phyloP scores from a whole-genome alignment of 2,888 invertebrate species.

The Platycheirus rosarum region DNA sequence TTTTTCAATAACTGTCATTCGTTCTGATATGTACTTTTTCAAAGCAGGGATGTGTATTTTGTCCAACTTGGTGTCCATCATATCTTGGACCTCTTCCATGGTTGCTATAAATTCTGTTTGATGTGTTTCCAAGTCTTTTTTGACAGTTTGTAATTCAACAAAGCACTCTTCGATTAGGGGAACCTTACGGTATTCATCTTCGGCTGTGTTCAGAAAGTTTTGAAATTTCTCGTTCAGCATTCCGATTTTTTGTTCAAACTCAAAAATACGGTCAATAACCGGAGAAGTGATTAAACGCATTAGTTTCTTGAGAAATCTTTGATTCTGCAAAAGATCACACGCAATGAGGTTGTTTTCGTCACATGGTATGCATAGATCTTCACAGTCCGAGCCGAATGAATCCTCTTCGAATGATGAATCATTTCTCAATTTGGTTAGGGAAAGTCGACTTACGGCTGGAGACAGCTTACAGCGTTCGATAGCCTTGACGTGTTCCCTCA shows the following conservation, averaged over 20 bases:
- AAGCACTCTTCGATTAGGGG: constrained; percentile 79
- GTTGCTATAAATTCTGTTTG: constrained; percentile 77
- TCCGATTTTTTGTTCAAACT: constrained; percentile 75
- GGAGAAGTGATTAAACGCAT: constrained; percentile 78
- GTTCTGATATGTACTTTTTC: constrained; percentile 78
- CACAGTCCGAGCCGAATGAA: constrained; percentile 75
- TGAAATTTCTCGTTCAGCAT: constrained; percentile 76
- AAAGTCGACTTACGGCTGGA: not conserved
- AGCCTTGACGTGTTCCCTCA: constrained; percentile 68
- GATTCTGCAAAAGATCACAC: constrained; percentile 78
- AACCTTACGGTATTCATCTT: constrained; percentile 77
- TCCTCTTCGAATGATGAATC: constrained; percentile 50
- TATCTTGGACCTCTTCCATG: constrained; percentile 81
- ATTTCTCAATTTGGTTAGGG: too few species aligned
- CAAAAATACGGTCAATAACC: constrained; percentile 77
- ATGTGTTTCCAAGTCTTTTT: constrained; percentile 74
- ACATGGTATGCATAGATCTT: constrained; percentile 79
- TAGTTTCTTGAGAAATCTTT: constrained; percentile 79
- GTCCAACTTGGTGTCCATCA: constrained; percentile 81
- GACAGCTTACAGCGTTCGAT: constrained; percentile 20
- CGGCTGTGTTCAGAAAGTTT: constrained; percentile 75
- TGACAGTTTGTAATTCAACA: constrained; percentile 75
- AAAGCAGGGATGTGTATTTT: constrained; percentile 80
- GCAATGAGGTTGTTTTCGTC: constrained; percentile 79
- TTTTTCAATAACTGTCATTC: constrained; percentile 76